Conservation (phyloP, 2,113 vertebrate species). For the Naja naja region DNA sequence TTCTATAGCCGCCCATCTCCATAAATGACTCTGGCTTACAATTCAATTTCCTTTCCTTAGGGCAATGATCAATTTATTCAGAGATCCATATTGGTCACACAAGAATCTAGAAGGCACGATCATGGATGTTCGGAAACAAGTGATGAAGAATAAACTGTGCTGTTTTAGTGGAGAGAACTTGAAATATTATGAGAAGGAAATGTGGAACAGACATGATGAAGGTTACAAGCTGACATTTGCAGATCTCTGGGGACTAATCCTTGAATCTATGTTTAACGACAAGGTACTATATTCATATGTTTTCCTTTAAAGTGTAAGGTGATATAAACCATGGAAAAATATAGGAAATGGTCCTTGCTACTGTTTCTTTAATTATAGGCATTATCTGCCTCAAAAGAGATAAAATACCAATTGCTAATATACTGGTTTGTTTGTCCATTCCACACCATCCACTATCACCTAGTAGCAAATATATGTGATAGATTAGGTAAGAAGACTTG, state of each 20-base stretch:
- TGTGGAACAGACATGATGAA: conserved; percentile 56
- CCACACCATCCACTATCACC: not conserved
- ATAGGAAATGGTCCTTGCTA: not conserved
- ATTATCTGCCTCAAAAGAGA: not conserved
- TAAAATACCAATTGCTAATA: not conserved
- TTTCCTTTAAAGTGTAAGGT: not conserved
- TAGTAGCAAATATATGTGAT: not conserved
- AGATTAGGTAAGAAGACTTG: not conserved
- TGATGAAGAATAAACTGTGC: conserved; percentile 67
- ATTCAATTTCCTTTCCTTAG: conserved; percentile 57
- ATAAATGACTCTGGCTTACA: not conserved
- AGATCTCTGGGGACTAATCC: conserved; percentile 75
- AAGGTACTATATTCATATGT: conserved; percentile 41
- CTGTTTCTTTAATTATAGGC: not conserved
- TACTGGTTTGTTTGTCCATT: not conserved
- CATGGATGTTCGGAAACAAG: conserved; percentile 50
- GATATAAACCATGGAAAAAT: not conserved
- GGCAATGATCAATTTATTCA: conserved; percentile 77
- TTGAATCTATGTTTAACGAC: conserved; percentile 59
- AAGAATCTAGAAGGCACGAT: conserved; percentile 62
- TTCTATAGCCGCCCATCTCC: not conserved
- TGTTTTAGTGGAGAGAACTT: conserved; percentile 62
- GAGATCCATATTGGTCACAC: conserved; percentile 78
- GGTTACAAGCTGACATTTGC: conserved; percentile 63
- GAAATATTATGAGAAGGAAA: conserved; percentile 61